These are phyloP conservation scores for Elachura formosa DNA, from an alignment of 2,113 vertebrate species.

Conservation along the genomic window DNA sequence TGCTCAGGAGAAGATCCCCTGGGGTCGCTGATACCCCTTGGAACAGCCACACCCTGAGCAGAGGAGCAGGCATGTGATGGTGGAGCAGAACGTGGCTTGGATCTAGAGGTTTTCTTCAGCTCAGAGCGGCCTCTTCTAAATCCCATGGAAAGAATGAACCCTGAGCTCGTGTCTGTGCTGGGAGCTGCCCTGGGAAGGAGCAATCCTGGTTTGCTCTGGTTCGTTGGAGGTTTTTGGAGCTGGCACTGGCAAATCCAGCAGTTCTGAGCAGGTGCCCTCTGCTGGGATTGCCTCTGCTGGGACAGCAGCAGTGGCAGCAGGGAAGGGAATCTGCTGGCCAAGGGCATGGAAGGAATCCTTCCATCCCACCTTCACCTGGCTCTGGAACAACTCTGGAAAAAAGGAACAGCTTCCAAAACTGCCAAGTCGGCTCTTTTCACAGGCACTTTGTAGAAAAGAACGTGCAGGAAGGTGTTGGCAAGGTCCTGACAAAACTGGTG, in stretches of 20 bases:
- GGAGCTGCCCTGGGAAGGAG: background rate
- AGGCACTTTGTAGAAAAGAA: background rate
- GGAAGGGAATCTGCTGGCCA: background rate
- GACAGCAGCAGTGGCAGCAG: background rate
- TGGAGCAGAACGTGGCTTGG: rapidly evolving
- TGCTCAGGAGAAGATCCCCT: background rate
- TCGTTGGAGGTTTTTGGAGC: background rate
- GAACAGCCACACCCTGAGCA: background rate
- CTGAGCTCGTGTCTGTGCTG: background rate
- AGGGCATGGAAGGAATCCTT: background rate
- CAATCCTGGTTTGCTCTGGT: background rate
- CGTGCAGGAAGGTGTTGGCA: rapidly evolving
- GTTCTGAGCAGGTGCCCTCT: background rate
- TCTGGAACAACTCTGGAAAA: rapidly evolving
- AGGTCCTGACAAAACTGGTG: background rate
- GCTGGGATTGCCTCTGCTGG: background rate
- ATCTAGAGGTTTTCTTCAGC: background rate
- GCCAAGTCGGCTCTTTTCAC: background rate
- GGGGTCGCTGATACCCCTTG: rapidly evolving
- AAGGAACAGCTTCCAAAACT: background rate
- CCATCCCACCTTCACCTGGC: background rate
- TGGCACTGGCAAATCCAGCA: background rate
- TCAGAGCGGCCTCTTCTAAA: background rate
- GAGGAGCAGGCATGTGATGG: background rate
- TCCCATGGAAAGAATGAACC: background rate